Base-by-base conservation (phyloP, 2,888 invertebrate genomes). In the Spilarctia lutea region DNA sequence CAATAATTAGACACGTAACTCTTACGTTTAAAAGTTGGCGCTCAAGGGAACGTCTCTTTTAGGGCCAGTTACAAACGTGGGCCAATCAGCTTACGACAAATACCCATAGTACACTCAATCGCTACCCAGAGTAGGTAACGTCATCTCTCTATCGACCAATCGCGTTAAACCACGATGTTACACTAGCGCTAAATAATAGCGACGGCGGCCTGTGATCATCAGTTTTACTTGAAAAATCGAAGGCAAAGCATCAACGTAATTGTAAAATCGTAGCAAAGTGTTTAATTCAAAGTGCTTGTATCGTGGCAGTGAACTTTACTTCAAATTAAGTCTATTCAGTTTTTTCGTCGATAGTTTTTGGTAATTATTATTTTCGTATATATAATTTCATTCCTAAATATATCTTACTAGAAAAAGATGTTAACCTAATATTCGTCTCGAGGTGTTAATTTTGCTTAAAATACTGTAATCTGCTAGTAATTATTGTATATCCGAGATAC, bases 71-170 rank as follows among this genome's bases (percentile, higher is more conserved):
- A 92, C 82, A 89, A 93, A 97, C 97, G 97, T 97, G 97, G 97
- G 97, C 97, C 97, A 97, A 97, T 97, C 81, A 86, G 68, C 84
- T 83, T 48, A 67, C 89, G 97, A 96, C 97, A 97, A 96, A 97
- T 96, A 94, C 91, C 85, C 92, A 84, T 52, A 88, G 85, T 82
- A 88, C 89, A 89, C 82, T 96, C 96, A 96, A 97, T 96, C 81
- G 86, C 35, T 76, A 78, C 8, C 18, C 78, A 83, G 72, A 87
- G 89, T 84, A 60, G 73, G 85, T 87, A 85, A 95, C 95, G 95
- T 96, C 96, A 96, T 92, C 91, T 81, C 77, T 77, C 81, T 81
- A 81, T 82, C 77, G 78, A 87, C 97, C 96, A 97, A 97, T 97
- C 90, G 86, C 18, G 85, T 87, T 86, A 70, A 88, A 91, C 93